These are phyloP conservation scores for Platysternon megacephalum DNA, from an alignment of 2,113 vertebrate species.

Conservation along the genomic window DNA sequence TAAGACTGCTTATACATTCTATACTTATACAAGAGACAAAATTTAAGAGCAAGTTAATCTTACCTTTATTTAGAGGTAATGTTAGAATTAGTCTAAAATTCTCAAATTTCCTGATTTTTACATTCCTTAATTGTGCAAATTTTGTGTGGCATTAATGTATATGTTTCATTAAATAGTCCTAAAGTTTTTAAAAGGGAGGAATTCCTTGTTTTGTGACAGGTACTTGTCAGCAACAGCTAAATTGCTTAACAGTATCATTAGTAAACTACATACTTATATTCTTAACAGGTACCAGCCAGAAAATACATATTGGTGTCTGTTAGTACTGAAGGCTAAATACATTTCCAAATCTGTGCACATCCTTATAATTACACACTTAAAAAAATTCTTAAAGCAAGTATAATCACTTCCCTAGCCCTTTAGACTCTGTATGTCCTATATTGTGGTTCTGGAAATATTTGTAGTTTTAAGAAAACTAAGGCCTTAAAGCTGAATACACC, in stretches of 20 bases:
- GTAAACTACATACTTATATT: not conserved
- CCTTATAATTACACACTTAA: not conserved
- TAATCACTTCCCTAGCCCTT: not conserved
- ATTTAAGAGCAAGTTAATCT: not conserved
- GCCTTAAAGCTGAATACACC: not conserved
- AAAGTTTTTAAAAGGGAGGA: not conserved
- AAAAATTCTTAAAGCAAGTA: not conserved
- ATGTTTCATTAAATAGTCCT: not conserved
- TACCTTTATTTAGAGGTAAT: not conserved
- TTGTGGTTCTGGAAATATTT: accelerated
- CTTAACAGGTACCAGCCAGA: not conserved
- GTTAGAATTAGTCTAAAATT: not conserved
- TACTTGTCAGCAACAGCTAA: not conserved
- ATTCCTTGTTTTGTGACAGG: not conserved
- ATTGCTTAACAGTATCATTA: not conserved
- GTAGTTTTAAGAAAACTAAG: not conserved
- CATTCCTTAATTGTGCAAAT: not conserved
- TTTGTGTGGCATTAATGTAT: not conserved
- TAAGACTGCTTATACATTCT: not conserved
- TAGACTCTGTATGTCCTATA: not conserved
- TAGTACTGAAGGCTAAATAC: not conserved
- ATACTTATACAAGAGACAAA: not conserved
- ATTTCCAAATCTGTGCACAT: not conserved
- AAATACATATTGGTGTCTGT: not conserved
- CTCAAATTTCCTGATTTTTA: not conserved